Conservation (phyloP, 2,113 vertebrate species). For the Promerops cafer region DNA sequence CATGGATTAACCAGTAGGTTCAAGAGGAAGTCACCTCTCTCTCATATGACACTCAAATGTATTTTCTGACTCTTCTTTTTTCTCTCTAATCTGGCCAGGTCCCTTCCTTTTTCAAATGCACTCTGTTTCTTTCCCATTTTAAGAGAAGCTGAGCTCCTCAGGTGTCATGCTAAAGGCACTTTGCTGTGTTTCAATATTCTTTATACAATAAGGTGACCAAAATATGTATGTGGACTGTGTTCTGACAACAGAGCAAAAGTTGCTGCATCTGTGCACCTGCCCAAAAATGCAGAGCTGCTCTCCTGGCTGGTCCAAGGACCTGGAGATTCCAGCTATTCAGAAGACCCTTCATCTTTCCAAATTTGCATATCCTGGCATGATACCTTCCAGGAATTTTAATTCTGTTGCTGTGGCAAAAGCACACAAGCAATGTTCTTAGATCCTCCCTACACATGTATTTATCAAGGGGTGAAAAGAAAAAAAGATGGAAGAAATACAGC, state of each 20-base stretch:
- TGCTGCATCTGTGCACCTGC: not conserved
- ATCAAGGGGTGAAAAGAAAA: not conserved
- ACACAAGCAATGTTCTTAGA: not conserved
- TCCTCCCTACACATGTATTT: not conserved
- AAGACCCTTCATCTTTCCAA: not conserved
- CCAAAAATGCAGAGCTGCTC: not conserved
- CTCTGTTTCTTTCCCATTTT: not conserved
- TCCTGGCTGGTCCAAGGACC: not conserved
- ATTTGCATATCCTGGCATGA: not conserved
- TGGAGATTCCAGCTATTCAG: not conserved
- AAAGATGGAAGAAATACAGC: not conserved
- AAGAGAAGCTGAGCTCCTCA: not conserved
- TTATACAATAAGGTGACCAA: not conserved
- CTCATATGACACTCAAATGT: not conserved
- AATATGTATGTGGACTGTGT: not conserved
- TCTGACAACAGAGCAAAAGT: not conserved
- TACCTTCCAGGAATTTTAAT: not conserved
- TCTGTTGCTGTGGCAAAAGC: not conserved
- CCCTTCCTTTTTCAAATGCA: not conserved
- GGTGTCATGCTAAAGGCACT: not conserved
- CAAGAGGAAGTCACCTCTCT: not conserved
- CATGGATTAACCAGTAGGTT: not conserved
- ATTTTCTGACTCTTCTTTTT: not conserved
- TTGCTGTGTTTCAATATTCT: not conserved
- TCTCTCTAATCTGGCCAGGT: not conserved